Evolutionary conservation across 2,888 invertebrate species (phyloP), one percentile per base, ranked within the genome.

Genomic region (Drosophila suboccidentalis): DNA sequence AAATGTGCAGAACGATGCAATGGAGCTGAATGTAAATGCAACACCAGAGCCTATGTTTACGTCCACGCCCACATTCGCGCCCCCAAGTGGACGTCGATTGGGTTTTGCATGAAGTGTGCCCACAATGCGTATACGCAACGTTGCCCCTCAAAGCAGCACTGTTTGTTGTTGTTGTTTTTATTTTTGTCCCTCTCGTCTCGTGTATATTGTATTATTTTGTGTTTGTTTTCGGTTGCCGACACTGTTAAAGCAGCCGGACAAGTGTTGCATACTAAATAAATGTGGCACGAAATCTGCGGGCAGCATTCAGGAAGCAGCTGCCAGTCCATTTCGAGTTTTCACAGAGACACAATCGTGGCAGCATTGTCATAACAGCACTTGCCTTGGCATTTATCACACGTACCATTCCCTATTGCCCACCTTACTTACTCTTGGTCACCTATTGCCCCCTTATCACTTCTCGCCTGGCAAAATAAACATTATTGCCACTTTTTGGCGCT

Each of bases 191-290:
- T 3, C 9, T 38, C n/a, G 29, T 11, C 13, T 22, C 54, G 36
- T 61, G 34, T 62, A 38, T 53, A 22, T 51, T 55, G 59, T 58
- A 58, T 66, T 55, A 64, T 43, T 79, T 50, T 67, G 51, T 66
- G 71, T 78, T 79, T 68, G 47, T 65, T 53, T 50, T 41, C 57
- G 58, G 59, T 46, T 26, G 55, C 78, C 65, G 64, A 82, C 79
- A 65, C 71, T 82, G 82, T 83, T 73, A 82, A 84, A 68, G 87
- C 66, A 68, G 59, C 76, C 70, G 85, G 68, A 87, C 82, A 82
- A 87, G 70, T 51, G 73, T 59, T 87, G 82, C 82, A 82, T 82
- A 87, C 82, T 38, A 82, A 82, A 82, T 41, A 82, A 82, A 82
- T 85, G 64, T 46, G 69, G 51, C 64, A 59, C 82, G 61, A 54